Percentiles rank a stretch among this genome's conserved stretches.
Evolutionary conservation across 2,888 invertebrate genomes (phyloP).

Genomic region (Prenolepis imparis): DNA sequence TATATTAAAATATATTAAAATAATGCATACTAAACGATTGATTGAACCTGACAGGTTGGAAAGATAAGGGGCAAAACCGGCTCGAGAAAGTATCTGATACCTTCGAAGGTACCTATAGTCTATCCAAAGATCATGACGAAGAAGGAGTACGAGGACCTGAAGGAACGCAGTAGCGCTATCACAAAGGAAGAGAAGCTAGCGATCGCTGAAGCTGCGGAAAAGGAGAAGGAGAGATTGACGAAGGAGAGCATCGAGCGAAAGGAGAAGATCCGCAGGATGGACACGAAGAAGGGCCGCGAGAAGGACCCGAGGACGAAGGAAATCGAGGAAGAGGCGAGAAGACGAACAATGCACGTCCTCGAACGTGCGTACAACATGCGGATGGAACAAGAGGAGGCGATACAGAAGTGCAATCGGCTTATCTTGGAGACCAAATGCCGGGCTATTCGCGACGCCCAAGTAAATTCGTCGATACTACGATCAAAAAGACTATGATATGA

Average conservation of each 20-base stretch:
- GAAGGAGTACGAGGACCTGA: constrained; percentile 87
- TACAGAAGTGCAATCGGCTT: constrained; percentile 91
- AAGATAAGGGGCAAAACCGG: constrained; percentile 27
- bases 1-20: too few species aligned
- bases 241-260: constrained; percentile 81
- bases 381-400: constrained; percentile 89
- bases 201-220: constrained; percentile 66
- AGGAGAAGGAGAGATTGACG: constrained; percentile 75
- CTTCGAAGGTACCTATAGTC: constrained; percentile 73
- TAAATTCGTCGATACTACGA: constrained; percentile 82
- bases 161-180: constrained; percentile 68
- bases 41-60: not conserved
- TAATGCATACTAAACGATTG: not conserved
- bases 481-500: not conserved
- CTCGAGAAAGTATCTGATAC: constrained; percentile 3
- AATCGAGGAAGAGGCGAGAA: constrained; percentile 87
- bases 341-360: constrained; percentile 86
- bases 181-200: constrained; percentile 75
- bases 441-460: constrained; percentile 94
- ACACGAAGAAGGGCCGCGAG: constrained; percentile 72
- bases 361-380: constrained; percentile 87
- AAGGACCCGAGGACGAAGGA: constrained; percentile 78
- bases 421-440: constrained; percentile 95
- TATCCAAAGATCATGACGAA: constrained; percentile 88
- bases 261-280: constrained; percentile 80